These are phyloP conservation scores for Tenodera sinensis DNA, from an alignment of 2,888 invertebrate genomes.

Conservation along the genomic window DNA sequence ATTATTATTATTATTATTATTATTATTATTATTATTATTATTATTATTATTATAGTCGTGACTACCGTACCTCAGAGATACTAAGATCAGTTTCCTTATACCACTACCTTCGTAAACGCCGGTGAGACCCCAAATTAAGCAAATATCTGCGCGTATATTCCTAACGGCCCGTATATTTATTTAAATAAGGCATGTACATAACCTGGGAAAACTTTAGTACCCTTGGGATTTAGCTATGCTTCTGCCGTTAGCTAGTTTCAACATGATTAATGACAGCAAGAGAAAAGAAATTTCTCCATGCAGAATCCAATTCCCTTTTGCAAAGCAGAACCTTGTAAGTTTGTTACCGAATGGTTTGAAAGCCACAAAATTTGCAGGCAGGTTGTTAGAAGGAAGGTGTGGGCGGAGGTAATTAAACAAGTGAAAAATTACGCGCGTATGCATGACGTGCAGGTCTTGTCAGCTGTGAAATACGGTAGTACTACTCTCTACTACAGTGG, in stretches of 20 bases:
- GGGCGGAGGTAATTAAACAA: constrained; percentile 10
- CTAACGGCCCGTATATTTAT: too few species aligned
- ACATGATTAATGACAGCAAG: background rate
- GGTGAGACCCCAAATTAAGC: too few species aligned
- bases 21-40: too few species aligned
- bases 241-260: background rate
- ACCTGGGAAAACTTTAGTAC: too few species aligned
- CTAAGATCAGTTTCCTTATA: too few species aligned
- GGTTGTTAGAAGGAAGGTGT: background rate
- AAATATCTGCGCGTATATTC: too few species aligned
- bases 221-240: background rate
- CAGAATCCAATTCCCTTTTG: background rate
- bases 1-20: too few species aligned
- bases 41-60: too few species aligned
- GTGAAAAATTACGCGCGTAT: constrained; percentile 8
- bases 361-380: background rate
- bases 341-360: background rate
- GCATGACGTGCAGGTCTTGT: background rate
- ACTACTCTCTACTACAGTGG: background rate
- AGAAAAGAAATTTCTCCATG: background rate
- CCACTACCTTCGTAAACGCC: too few species aligned
- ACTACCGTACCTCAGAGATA: too few species aligned
- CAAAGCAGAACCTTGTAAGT: background rate
- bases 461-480: background rate
- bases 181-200: too few species aligned